Evolutionary conservation across 2,888 invertebrate genomes (phyloP).

Genomic region (Eilema sororculum): DNA sequence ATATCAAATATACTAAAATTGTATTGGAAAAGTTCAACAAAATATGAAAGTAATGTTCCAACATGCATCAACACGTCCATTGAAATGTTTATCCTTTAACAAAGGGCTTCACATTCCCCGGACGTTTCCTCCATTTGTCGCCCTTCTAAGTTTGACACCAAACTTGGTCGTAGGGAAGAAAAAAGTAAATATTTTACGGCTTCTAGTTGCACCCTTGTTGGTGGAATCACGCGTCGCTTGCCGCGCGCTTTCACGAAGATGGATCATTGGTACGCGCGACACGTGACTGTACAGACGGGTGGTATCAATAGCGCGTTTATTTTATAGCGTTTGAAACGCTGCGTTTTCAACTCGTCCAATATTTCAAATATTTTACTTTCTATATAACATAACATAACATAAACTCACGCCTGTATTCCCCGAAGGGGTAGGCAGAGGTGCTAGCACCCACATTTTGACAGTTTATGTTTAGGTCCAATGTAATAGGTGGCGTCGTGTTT

Average conservation of each 20-base stretch:
- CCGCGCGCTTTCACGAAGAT: slow-evolving; percentile 82
- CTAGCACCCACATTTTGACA: too few relatives aligned
- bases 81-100: slow-evolving; percentile 59
- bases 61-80: slow-evolving; percentile 45
- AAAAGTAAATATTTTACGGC: slow-evolving; percentile 81
- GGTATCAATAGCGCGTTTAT: slow-evolving; percentile 46
- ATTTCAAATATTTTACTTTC: too few relatives aligned
- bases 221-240: slow-evolving; percentile 85
- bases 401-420: too few relatives aligned
- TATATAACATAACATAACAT: too few relatives aligned
- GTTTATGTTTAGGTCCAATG: too few relatives aligned
- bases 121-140: slow-evolving; percentile 68
- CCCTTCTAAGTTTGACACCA: slow-evolving; percentile 73
- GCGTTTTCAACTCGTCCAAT: neutral
- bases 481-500: too few relatives aligned
- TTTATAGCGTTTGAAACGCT: slow-evolving; percentile 5
- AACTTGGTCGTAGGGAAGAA: slow-evolving; percentile 71
- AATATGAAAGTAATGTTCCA: slow-evolving; percentile 29
- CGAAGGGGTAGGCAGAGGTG: too few relatives aligned
- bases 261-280: slow-evolving; percentile 77
- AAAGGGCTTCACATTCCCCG: slow-evolving; percentile 62
- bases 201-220: slow-evolving; percentile 79
- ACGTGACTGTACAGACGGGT: slow-evolving; percentile 55
- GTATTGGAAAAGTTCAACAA: slow-evolving; percentile 14
- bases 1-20: neutral